Evolutionary conservation across 2,797 vertebrate species (phyloP).

Genomic region (Galagoides demidoff): DNA sequence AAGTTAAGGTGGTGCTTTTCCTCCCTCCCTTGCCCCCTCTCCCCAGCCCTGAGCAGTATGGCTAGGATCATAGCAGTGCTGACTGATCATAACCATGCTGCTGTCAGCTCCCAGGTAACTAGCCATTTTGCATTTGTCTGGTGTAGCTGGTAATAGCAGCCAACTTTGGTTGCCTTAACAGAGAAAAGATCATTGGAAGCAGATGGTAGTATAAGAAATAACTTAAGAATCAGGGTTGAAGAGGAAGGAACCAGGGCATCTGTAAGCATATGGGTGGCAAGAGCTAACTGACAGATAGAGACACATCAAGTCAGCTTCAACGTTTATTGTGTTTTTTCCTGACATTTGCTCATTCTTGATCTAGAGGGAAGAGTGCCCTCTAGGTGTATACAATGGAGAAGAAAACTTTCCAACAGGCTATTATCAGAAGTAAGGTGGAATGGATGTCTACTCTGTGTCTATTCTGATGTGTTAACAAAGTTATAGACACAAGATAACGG

Average conservation of each 20-base stretch:
- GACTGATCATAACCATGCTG: neutral
- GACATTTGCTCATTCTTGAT: neutral
- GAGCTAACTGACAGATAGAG: neutral
- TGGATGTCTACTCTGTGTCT: neutral
- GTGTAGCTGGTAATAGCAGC: neutral
- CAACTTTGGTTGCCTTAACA: neutral
- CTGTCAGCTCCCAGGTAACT: neutral
- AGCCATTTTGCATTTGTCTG: neutral
- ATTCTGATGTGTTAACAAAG: slow-evolving; percentile 4
- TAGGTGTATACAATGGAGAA: neutral
- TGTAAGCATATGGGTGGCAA: neutral
- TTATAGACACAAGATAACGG: neutral
- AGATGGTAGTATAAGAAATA: neutral
- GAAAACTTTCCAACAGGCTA: neutral
- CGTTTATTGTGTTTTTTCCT: neutral
- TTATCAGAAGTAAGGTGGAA: slow-evolving; percentile 1
- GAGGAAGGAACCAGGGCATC: neutral
- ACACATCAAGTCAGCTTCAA: neutral
- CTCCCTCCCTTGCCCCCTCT: too few species aligned
- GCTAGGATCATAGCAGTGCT: neutral
- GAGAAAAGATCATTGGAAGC: neutral
- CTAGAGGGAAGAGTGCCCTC: neutral
- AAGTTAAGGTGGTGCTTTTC: neutral
- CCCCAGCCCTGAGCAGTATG: neutral
- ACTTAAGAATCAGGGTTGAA: neutral